Percentiles rank a stretch among this genome's conserved stretches.
Conservation (phyloP, 1,140 invertebrate species). For the Drosophila kurseongensis region DNA sequence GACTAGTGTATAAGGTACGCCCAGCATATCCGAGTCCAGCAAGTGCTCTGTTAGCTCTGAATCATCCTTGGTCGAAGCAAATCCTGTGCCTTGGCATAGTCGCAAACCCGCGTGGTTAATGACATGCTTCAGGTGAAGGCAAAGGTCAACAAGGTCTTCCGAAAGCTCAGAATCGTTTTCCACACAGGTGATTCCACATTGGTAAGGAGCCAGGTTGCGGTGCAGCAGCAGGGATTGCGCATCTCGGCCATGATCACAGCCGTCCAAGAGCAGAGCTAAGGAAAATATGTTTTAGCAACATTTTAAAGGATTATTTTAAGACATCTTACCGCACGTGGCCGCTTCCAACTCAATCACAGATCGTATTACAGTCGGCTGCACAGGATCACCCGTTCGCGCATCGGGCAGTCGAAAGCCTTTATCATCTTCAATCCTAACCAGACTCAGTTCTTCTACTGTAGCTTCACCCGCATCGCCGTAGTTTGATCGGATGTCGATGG, state of each 20-base stretch:
- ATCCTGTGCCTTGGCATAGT: constrained; percentile 62
- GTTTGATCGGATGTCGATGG: constrained; percentile 66
- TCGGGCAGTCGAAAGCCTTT: constrained; percentile 43
- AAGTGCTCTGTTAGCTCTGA: constrained; percentile 46
- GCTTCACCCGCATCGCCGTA: constrained; percentile 40
- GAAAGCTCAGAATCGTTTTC: constrained; percentile 12
- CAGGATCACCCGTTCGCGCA: constrained; percentile 34
- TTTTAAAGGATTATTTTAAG: neutral
- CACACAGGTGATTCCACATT: constrained; percentile 64
- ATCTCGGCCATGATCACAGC: constrained; percentile 56
- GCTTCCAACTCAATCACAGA: constrained; percentile 69
- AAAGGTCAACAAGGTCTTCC: constrained; percentile 85
- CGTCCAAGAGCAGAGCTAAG: constrained; percentile 71
- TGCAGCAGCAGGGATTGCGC: constrained; percentile 86
- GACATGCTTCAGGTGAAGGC: constrained; percentile 85
- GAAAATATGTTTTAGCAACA: neutral
- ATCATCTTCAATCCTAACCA: constrained; percentile 32
- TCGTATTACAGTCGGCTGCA: constrained; percentile 58
- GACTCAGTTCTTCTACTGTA: constrained; percentile 64
- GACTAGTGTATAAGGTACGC: constrained; percentile 85
- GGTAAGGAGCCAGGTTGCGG: constrained; percentile 89
- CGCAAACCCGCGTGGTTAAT: constrained; percentile 85
- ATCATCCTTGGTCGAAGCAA: constrained; percentile 5
- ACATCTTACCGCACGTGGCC: constrained; percentile 57
- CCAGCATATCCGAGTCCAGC: constrained; percentile 85